Evolutionary conservation across 2,888 invertebrate genomes (phyloP).

Genomic region (Sisyra terminalis): DNA sequence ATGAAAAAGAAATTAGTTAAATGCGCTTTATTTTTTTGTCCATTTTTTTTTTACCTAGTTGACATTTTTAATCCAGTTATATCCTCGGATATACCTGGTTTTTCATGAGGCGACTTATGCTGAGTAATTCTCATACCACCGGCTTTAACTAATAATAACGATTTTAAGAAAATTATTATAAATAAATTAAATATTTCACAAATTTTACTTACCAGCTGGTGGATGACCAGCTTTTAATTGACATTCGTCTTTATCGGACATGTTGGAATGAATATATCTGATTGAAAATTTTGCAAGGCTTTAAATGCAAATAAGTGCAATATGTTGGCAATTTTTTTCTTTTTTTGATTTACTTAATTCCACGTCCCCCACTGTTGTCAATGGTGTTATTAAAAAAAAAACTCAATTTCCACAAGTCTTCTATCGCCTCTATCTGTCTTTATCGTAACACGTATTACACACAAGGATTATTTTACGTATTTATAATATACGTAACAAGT

Average conservation of each 20-base stretch:
- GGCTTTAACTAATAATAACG: slow-evolving; percentile 53
- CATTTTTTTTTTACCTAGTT: slow-evolving; percentile 28
- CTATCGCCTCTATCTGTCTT: too few relatives aligned
- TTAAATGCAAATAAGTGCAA: too few relatives aligned
- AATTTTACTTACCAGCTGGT: slow-evolving; percentile 56
- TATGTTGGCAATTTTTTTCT: too few relatives aligned
- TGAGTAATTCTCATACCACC: slow-evolving; percentile 88
- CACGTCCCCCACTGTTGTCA: too few relatives aligned
- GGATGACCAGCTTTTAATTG: slow-evolving; percentile 77
- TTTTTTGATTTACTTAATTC: too few relatives aligned
- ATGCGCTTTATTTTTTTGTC: too few relatives aligned
- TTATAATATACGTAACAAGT: too few relatives aligned
- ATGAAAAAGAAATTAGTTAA: slow-evolving; percentile 11
- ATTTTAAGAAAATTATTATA: slow-evolving; percentile 10
- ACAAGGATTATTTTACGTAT: too few relatives aligned
- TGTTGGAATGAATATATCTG: slow-evolving; percentile 17
- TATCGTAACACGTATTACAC: too few relatives aligned
- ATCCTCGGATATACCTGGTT: slow-evolving; percentile 48
- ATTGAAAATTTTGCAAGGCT: too few relatives aligned
- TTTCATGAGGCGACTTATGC: slow-evolving; percentile 54
- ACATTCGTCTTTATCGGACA: slow-evolving; percentile 46
- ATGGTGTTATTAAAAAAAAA: too few relatives aligned
- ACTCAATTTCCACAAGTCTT: too few relatives aligned
- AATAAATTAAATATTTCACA: slow-evolving; percentile 1
- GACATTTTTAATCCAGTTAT: slow-evolving; percentile 57